Evolutionary conservation across 1,140 invertebrate genomes (phyloP).

Genomic region (Panulirus ornatus): DNA sequence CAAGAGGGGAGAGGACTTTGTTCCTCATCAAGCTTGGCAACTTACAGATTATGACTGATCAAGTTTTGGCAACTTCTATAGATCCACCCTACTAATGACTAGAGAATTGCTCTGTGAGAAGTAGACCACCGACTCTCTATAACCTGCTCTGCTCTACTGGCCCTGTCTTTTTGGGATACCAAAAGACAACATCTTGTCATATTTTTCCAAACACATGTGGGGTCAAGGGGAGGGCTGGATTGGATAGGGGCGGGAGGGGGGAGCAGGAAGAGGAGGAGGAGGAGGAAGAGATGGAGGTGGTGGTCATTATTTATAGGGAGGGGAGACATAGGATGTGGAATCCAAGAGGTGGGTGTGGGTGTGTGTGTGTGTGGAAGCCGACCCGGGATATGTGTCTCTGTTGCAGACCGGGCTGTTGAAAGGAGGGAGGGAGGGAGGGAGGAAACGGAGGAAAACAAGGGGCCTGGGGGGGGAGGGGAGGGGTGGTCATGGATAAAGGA

Average conservation of each 20-base stretch:
- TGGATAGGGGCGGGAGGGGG: neutral
- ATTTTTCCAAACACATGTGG: conserved; percentile 56
- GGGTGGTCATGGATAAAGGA: too few species aligned
- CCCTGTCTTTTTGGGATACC: conserved; percentile 60
- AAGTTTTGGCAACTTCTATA: too few species aligned
- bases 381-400: too few species aligned
- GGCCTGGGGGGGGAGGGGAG: neutral
- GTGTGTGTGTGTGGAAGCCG: neutral
- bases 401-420: neutral
- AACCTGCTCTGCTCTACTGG: conserved; percentile 67
- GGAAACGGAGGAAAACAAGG: neutral
- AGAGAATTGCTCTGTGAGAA: neutral
- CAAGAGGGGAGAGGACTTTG: too few species aligned
- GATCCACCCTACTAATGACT: neutral
- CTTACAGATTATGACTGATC: too few species aligned
- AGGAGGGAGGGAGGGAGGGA: neutral
- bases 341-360: neutral
- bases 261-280: neutral
- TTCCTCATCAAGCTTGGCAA: neutral
- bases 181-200: conserved; percentile 70
- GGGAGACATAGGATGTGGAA: neutral
- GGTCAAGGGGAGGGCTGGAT: neutral
- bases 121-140: conserved; percentile 10
- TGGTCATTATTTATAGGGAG: neutral
- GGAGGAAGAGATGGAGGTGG: neutral